Conservation (phyloP, 2,113 vertebrate genomes). For the Gasterosteus aculeatus region DNA sequence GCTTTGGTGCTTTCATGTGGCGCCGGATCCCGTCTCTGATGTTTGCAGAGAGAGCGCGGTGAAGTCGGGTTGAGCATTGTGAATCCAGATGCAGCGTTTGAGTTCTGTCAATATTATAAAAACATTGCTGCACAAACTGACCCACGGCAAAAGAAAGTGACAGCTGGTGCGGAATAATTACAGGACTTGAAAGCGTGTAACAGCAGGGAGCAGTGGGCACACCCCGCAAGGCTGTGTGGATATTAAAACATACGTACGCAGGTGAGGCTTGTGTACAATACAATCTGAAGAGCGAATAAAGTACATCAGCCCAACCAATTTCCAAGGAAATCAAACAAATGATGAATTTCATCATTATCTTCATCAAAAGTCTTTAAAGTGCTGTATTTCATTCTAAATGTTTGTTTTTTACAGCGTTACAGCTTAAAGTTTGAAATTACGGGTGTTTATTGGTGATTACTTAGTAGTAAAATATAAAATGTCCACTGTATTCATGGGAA, state of each 20-base stretch:
- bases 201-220: not conserved
- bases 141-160: not conserved
- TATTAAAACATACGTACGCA: not conserved
- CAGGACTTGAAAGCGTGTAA: not conserved
- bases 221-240: not conserved
- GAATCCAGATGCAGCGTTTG: no score
- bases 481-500: no score
- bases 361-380: not conserved
- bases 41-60: not conserved
- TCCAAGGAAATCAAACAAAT: not conserved
- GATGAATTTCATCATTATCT: not conserved
- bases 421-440: no score
- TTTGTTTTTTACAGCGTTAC: not conserved
- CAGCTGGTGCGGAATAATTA: not conserved
- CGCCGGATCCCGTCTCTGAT: no score
- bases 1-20: no score
- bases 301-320: not conserved
- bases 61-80: no score
- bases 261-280: not conserved
- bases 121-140: not conserved
- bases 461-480: no score
- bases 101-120: not conserved
- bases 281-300: not conserved
- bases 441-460: no score
- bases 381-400: no score